phyloP scores from a whole-genome alignment of 2,888 invertebrate genomes.

The Apotomis turbidana region DNA sequence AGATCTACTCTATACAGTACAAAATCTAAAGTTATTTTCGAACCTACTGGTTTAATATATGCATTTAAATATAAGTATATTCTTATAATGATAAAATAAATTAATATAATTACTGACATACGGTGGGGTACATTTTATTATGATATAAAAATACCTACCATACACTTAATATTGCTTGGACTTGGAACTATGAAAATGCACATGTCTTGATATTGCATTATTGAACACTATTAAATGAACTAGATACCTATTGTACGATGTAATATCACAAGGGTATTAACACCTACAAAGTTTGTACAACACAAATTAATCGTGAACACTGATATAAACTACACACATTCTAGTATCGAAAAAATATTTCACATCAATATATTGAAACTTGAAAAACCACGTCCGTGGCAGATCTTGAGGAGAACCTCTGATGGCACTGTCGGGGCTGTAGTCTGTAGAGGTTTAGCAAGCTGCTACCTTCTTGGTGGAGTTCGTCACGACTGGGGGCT shows the following conservation, averaged over 20 bases:
- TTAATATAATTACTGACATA: constrained; percentile 18
- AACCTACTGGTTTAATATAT: constrained; percentile 25
- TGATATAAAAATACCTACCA: constrained; percentile 29
- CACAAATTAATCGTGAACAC: neutral
- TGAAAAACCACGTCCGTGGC: neutral
- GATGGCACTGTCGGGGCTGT: constrained; percentile 12
- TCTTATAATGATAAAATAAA: constrained; percentile 3
- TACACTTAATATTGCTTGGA: constrained; percentile 30
- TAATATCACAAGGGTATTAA: constrained; percentile 27
- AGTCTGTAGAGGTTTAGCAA: constrained; percentile 52
- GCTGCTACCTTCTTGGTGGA: constrained; percentile 66
- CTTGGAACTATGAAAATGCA: constrained; percentile 22
- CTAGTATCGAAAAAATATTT: constrained; percentile 18
- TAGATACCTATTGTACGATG: constrained; percentile 20
- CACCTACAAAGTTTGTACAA: constrained; percentile 4
- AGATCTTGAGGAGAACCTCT: constrained; percentile 4
- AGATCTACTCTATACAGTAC: constrained; percentile 28
- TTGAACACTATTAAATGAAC: neutral
- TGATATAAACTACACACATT: constrained; percentile 23
- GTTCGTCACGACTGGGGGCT: constrained; percentile 50
- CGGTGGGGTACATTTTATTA: constrained; percentile 35
- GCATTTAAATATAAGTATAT: constrained; percentile 14
- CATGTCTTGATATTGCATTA: neutral
- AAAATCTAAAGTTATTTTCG: constrained; percentile 38
- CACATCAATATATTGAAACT: constrained; percentile 21